Evolutionary conservation across 2,797 vertebrate genomes (phyloP).

Genomic region (Schizothorax lantsangensis): DNA sequence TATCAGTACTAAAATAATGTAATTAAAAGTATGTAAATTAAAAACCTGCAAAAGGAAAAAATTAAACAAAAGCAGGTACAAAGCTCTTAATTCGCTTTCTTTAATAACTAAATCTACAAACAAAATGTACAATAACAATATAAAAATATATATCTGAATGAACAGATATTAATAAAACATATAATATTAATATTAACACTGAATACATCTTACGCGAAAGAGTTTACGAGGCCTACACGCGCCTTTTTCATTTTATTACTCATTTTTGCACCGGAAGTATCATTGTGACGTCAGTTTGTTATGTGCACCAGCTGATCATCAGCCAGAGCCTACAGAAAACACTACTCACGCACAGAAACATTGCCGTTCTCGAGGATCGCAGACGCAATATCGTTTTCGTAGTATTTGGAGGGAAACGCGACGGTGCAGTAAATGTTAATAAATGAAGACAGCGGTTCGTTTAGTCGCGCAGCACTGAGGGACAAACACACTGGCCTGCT

Average conservation of each 20-base stretch:
- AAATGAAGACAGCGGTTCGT: conserved; percentile 11
- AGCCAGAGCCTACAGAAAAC: conserved; percentile 17
- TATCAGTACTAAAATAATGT: not conserved
- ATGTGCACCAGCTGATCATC: conserved; percentile 73
- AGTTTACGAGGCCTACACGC: not conserved
- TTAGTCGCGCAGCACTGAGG: not conserved
- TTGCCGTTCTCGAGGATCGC: not conserved
- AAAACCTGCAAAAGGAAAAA: not conserved
- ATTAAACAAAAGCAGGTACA: not conserved
- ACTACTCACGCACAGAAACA: not conserved
- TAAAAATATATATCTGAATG: not conserved
- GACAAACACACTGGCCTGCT: conserved; percentile 59
- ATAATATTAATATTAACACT: not conserved
- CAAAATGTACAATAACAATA: not conserved
- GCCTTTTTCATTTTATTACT: not conserved
- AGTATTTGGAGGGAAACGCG: not conserved
- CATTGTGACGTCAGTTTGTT: conserved; percentile 65
- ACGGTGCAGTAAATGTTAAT: not conserved
- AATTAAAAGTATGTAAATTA: not conserved
- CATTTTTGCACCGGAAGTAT: conserved; percentile 30
- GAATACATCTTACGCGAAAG: not conserved
- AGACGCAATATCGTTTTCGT: not conserved
- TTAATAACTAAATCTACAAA: not conserved
- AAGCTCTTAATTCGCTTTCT: not conserved
- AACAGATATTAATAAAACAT: not conserved